phyloP scores from a whole-genome alignment of 2,113 vertebrate species.

The Pipra filicauda region DNA sequence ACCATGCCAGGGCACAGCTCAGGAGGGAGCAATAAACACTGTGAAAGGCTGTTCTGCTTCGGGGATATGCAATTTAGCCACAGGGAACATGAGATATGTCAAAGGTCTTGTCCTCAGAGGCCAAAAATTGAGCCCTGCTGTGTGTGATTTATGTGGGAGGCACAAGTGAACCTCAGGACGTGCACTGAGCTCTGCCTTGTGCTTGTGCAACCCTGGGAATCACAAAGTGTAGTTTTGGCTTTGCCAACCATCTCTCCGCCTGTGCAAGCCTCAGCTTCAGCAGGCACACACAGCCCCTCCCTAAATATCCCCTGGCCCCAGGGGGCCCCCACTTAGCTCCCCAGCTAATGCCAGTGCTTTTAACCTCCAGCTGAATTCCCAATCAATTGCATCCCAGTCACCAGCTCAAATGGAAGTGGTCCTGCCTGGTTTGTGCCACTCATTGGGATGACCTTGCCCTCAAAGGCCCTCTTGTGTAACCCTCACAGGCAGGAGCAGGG shows the following conservation, averaged over 20 bases:
- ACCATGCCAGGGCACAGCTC: not conserved
- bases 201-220: rapidly evolving
- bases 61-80: not conserved
- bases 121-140: not conserved
- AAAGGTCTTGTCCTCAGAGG: not conserved
- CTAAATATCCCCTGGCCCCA: not conserved
- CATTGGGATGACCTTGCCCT: conserved; percentile 38
- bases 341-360: conserved; percentile 26
- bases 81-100: not conserved
- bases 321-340: not conserved
- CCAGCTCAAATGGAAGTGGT: not conserved
- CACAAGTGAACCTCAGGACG: rapidly evolving
- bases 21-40: not conserved
- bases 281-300: not conserved
- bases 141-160: not conserved
- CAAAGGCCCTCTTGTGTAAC: conserved; percentile 46
- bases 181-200: not conserved
- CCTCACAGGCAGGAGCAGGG: not conserved
- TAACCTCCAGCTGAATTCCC: conserved; percentile 30
- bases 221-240: not conserved
- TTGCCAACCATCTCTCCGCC: not conserved
- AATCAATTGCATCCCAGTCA: not conserved
- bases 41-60: not conserved
- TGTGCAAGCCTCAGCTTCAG: rapidly evolving
- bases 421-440: not conserved